Evolutionary conservation across 2,113 vertebrate species (phyloP).

Genomic region (Peucedramus taeniatus): DNA sequence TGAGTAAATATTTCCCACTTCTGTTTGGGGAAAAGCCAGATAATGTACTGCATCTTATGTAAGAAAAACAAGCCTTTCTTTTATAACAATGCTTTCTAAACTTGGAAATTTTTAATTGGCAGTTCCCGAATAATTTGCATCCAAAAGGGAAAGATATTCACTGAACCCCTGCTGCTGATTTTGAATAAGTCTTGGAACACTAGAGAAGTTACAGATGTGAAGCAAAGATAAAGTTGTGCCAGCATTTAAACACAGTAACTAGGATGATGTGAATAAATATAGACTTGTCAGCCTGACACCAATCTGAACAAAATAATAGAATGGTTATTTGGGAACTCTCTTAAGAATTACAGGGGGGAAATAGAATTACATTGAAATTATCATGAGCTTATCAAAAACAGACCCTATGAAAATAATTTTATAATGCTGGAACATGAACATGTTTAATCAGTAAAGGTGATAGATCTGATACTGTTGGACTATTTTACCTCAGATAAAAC

Average conservation of each 20-base stretch:
- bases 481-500: not conserved
- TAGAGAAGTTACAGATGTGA: constrained; percentile 18
- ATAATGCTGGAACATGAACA: not conserved
- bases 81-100: constrained; percentile 26
- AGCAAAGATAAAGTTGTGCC: constrained; percentile 43
- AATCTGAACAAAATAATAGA: constrained; percentile 17
- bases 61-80: constrained; percentile 6
- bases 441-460: not conserved
- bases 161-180: constrained; percentile 20
- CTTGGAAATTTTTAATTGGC: constrained; percentile 35
- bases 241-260: constrained; percentile 7
- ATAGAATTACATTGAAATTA: not conserved
- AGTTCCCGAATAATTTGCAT: constrained; percentile 8
- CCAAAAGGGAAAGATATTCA: constrained; percentile 31
- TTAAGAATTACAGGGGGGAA: not conserved
- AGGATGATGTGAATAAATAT: constrained; percentile 29
- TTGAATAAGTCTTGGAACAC: constrained; percentile 35
- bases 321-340: not conserved
- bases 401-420: not conserved
- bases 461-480: not conserved
- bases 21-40: not conserved
- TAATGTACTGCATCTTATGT: not conserved
- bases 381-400: not conserved
- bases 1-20: not conserved
- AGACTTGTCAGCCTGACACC: not conserved